Evolutionary conservation across 53 echinoderm and acorn worm genomes (phyloP).

Genomic region (Luidia sarsii): DNA sequence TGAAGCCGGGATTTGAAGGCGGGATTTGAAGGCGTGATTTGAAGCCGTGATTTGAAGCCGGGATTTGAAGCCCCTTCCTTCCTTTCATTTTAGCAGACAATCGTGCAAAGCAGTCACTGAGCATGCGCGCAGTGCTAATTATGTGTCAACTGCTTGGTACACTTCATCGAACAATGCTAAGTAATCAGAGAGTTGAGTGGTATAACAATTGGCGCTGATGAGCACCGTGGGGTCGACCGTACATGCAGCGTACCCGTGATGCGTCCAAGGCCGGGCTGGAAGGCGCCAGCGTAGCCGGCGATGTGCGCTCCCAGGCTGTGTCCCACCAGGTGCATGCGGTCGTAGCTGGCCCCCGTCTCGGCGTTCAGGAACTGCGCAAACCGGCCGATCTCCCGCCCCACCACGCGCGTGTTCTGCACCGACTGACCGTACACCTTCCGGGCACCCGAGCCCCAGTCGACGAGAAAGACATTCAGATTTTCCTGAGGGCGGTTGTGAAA

Average conservation of each 20-base stretch:
- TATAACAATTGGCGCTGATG: background rate
- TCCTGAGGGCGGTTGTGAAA: slow-evolving; percentile 32
- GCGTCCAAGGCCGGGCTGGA: slow-evolving; percentile 65
- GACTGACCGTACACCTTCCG: slow-evolving; percentile 51
- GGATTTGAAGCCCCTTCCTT: too few species aligned
- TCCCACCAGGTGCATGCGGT: slow-evolving; percentile 63
- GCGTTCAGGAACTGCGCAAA: slow-evolving; percentile 64
- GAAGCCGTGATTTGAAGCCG: too few species aligned
- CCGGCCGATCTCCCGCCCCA: slow-evolving; percentile 68
- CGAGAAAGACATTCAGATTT: slow-evolving; percentile 71
- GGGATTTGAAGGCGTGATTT: too few species aligned
- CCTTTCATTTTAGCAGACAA: too few species aligned
- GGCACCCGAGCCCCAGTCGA: slow-evolving; percentile 79
- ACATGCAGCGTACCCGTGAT: slow-evolving; percentile 66
- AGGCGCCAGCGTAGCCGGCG: slow-evolving; percentile 68
- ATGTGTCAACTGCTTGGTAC: too few species aligned
- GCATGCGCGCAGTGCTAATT: too few species aligned
- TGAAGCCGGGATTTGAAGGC: too few species aligned
- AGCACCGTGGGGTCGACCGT: background rate
- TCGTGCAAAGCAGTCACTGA: too few species aligned
- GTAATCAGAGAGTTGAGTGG: too few species aligned
- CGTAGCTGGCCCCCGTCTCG: slow-evolving; percentile 40
- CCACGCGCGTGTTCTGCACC: slow-evolving; percentile 79
- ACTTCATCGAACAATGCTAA: too few species aligned
- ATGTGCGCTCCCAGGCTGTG: slow-evolving; percentile 72